Evolutionary conservation across 1,140 invertebrate species (phyloP).

Genomic region (Chlorops oryzae): DNA sequence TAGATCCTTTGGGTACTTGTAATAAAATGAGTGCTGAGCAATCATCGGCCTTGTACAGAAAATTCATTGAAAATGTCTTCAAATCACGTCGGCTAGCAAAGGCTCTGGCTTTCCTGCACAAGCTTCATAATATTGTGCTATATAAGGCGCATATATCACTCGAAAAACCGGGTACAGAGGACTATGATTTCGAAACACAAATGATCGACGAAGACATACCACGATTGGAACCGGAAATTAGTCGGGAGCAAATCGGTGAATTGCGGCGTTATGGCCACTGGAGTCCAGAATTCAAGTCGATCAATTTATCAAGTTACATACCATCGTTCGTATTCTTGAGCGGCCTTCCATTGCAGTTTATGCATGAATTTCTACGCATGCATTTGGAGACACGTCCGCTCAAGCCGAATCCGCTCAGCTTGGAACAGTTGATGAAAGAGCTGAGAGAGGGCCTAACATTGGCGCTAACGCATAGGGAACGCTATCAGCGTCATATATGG

Average conservation of each 20-base stretch:
- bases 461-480: constrained; percentile 68
- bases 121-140: constrained; percentile 60
- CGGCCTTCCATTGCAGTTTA: constrained; percentile 74
- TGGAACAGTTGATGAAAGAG: constrained; percentile 79
- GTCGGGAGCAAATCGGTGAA: constrained; percentile 39
- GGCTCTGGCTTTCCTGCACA: constrained; percentile 67
- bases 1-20: constrained; percentile 33
- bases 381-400: constrained; percentile 75
- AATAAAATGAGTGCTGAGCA: constrained; percentile 35
- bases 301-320: constrained; percentile 77
- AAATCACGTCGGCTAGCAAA: constrained; percentile 79
- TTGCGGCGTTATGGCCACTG: constrained; percentile 62
- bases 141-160: constrained; percentile 64
- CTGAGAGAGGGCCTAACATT: constrained; percentile 77
- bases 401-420: constrained; percentile 76
- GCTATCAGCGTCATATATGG: constrained; percentile 64
- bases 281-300: constrained; percentile 65
- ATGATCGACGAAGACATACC: constrained; percentile 48
- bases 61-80: constrained; percentile 79
- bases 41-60: constrained; percentile 45
- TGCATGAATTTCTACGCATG: constrained; percentile 81
- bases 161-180: constrained; percentile 50
- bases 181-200: constrained; percentile 35
- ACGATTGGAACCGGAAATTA: constrained; percentile 38
- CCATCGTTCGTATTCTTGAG: constrained; percentile 78